phyloP scores from a whole-genome alignment of 2,113 vertebrate genomes.

The Gymnorhina tibicen region DNA sequence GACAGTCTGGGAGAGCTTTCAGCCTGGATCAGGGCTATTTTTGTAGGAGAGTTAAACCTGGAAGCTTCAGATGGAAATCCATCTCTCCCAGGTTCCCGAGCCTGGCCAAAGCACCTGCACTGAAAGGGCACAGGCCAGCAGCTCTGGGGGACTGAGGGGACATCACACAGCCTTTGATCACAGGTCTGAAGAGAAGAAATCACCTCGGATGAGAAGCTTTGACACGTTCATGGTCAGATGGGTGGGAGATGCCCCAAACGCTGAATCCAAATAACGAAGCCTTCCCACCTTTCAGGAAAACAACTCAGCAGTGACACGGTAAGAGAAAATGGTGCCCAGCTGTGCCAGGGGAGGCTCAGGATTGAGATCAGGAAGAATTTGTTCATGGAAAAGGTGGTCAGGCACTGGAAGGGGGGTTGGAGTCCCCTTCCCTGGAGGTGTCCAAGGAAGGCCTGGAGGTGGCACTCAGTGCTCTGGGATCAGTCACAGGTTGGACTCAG shows the following conservation, averaged over 20 bases:
- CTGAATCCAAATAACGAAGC: neutral
- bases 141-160: neutral
- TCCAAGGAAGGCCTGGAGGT: neutral
- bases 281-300: neutral
- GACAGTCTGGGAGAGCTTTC: neutral
- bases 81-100: rapidly evolving
- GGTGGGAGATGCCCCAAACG: neutral
- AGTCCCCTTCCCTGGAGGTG: neutral
- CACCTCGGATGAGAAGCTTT: rapidly evolving
- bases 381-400: neutral
- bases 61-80: neutral
- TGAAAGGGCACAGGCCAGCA: neutral
- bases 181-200: neutral
- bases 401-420: neutral
- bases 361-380: neutral
- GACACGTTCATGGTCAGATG: rapidly evolving
- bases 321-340: neutral
- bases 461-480: neutral
- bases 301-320: rapidly evolving
- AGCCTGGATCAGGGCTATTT: neutral
- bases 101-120: neutral
- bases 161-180: neutral
- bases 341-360: neutral
- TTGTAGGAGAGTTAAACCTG: neutral
- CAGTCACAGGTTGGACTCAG: neutral